Evolutionary conservation across 2,888 invertebrate genomes (phyloP), one percentile per base, ranked within the genome.

Genomic region (Pseudococcus viburni): DNA sequence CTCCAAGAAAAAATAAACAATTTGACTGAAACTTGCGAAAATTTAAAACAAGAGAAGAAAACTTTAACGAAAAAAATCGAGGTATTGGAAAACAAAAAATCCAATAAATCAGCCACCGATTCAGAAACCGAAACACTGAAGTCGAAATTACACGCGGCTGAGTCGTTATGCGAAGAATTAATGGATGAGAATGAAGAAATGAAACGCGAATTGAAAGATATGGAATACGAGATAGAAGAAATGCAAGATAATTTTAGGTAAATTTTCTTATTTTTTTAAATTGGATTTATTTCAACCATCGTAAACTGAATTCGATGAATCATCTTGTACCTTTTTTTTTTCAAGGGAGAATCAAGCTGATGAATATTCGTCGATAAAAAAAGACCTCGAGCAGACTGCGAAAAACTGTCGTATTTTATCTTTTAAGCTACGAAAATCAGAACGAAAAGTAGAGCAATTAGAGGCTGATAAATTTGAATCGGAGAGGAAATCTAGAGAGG

Each of bases 391-490:
- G 91, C 97, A 97, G 91, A 97, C 98, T 4, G 97, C 98, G 85
- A 99, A 99, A 92, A 99, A 99, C 92, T 99, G 99, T 92, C 94
- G 99, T 90, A 98, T 99, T 90, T 94, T 99, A 90, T 99, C 99
- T 90, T 99, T 99, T 92, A 99, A 99, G 92, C 93, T 99, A 90
- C 95, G 99, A 91, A 99, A 99, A 93, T 95, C 97, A 86, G 99
- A 99, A 92, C 94, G 99, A 89, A 95, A 95, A 92, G 94, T 95
- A 86, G 97, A 97, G 88, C 95, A 97, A 91, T 92, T 97, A 33
- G 98, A 98, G 91, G 94, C 94, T 84, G 98, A 99, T 90, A 96
- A 97, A 91, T 93, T 93, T 84, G 95, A 96, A 90, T 92, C 94
- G 77, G 95, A 95, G 90, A 94, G 94, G 91, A 95, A 94, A 92